Base-by-base conservation (phyloP, 2,888 invertebrate species). In the Zelleria hepariella region DNA sequence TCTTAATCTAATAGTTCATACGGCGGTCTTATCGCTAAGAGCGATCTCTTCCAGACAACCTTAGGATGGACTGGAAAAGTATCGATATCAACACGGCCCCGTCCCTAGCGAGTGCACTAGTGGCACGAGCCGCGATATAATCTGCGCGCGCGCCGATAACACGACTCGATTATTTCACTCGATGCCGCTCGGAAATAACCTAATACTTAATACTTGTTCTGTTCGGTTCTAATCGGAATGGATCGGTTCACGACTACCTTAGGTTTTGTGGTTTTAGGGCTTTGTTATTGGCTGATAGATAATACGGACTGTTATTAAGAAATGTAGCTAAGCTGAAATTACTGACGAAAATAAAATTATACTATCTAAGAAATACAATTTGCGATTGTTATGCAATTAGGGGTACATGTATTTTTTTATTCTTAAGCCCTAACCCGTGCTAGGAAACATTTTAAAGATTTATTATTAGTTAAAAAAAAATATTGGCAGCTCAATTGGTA, bases 41-140 rank as follows among this genome's bases (percentile, higher is more conserved):
- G n/a, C n/a, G n/a, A n/a, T n/a, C n/a, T n/a, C n/a, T n/a, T n/a
- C n/a, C n/a, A n/a, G n/a, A n/a, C n/a, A n/a, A n/a, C n/a, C n/a
- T n/a, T n/a, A n/a, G n/a, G n/a, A n/a, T n/a, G n/a, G n/a, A n/a
- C n/a, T n/a, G n/a, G n/a, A n/a, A n/a, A n/a, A n/a, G n/a, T 60
- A 58, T 61, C 60, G 60, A 59, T n/a, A 57, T 62, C 60, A 59
- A 61, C 62, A 62, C n/a, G n/a, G n/a, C 58, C 63, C 58, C 82
- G 70, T 67, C 83, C 68, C 82, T 86, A 78, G 60, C 68, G 32
- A 67, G 75, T 78, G 77, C 80, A 83, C 85, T 84, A 85, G 82
- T 82, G 84, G 86, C 87, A 86, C 87, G 87, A 78, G 86, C 80
- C 70, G 62, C 74, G 87, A 87, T 86, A 78, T 67, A 72, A 71